A percentile compares a stretch with the other conserved stretches of the same genome.
phyloP scores from a whole-genome alignment of 2,113 vertebrate species.

The Recurvirostra avosetta region DNA sequence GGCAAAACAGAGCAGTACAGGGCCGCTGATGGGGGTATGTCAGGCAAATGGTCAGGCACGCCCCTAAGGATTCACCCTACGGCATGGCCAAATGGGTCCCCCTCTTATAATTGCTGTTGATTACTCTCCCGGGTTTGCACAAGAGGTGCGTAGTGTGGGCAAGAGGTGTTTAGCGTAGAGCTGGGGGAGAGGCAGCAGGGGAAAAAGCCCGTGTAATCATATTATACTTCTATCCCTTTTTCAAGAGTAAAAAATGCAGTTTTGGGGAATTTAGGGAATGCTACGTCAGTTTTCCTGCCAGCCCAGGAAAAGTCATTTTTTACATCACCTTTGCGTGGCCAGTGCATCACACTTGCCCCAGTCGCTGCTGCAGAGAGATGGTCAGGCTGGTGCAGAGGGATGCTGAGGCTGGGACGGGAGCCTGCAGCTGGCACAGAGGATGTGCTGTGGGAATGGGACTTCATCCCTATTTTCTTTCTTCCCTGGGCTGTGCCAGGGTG shows the following conservation, averaged over 20 bases:
- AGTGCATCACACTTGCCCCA: background rate
- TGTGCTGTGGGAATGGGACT: background rate
- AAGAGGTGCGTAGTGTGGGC: rapidly evolving
- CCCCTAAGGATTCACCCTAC: rapidly evolving
- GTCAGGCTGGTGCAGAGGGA: background rate
- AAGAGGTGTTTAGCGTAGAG: background rate
- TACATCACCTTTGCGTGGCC: rapidly evolving
- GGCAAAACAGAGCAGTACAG: background rate
- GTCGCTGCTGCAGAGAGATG: background rate
- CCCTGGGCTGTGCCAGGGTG: background rate
- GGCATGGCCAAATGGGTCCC: background rate
- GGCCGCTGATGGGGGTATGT: rapidly evolving
- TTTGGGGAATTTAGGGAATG: background rate
- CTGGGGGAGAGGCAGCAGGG: rapidly evolving
- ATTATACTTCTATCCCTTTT: background rate
- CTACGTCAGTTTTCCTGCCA: background rate
- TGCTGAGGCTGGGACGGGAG: background rate
- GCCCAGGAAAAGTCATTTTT: background rate
- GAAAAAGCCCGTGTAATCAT: background rate
- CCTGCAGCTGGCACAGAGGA: background rate
- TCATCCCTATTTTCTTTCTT: background rate
- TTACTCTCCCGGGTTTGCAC: rapidly evolving
- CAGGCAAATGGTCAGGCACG: background rate
- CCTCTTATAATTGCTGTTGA: background rate
- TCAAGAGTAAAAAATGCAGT: background rate